Conservation (phyloP, 2,113 vertebrate species). For the Malurus melanocephalus region DNA sequence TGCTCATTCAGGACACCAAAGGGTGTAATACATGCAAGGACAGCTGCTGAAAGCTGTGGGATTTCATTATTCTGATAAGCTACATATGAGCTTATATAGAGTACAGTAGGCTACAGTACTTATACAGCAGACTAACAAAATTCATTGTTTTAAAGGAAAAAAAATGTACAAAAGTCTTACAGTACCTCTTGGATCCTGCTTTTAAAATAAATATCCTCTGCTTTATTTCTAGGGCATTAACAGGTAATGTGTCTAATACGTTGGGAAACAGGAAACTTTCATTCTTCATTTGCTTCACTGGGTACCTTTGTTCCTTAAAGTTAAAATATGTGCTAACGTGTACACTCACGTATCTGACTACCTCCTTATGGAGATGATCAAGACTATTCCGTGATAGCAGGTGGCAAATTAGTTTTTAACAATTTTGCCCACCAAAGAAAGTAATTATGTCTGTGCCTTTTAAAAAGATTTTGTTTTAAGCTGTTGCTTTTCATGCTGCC, state of each 20-base stretch:
- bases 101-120: neutral
- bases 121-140: neutral
- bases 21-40: neutral
- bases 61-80: neutral
- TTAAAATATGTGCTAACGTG: neutral
- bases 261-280: neutral
- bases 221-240: neutral
- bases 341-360: neutral
- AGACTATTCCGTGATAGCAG: neutral
- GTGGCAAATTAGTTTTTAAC: slow-evolving; percentile 20
- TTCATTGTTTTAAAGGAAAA: neutral
- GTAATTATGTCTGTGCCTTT: neutral
- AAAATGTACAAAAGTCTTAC: neutral
- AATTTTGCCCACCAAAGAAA: neutral
- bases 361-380: neutral
- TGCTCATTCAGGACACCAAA: neutral
- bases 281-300: neutral
- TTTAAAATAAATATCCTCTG: neutral
- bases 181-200: neutral
- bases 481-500: neutral
- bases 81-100: neutral
- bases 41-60: neutral
- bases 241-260: neutral
- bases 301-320: neutral
- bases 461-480: neutral